Conservation (phyloP, 2,797 vertebrate genomes). For the Numenius phaeopus region DNA sequence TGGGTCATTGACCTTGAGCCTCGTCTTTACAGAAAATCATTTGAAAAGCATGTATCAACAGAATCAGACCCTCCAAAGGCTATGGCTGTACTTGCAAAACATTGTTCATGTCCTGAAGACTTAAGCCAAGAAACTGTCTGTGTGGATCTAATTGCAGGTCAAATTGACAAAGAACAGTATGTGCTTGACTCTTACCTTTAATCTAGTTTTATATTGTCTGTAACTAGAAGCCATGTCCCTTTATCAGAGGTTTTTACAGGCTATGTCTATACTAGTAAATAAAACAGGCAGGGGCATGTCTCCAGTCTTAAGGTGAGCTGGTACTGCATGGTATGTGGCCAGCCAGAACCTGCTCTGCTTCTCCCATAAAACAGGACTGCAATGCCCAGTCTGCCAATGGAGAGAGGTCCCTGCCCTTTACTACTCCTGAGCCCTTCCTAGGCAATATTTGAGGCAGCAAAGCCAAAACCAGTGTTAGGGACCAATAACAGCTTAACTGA, state of each 20-base stretch:
- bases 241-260: neutral
- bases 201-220: neutral
- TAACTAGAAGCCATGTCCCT: neutral
- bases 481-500: neutral
- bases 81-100: neutral
- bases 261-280: neutral
- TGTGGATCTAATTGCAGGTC: conserved; percentile 37
- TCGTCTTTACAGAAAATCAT: neutral
- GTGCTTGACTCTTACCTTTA: neutral
- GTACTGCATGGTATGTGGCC: neutral
- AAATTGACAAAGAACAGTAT: neutral
- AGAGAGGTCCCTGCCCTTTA: neutral
- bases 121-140: conserved; percentile 38
- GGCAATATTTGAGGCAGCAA: neutral
- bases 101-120: neutral
- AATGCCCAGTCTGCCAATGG: neutral
- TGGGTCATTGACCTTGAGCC: neutral
- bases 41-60: neutral
- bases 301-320: neutral
- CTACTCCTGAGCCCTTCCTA: neutral
- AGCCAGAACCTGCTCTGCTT: neutral
- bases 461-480: neutral
- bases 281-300: neutral
- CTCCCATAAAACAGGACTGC: neutral
- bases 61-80: neutral